Conservation (phyloP, 2,888 invertebrate species). For the Drosophila histrio region DNA sequence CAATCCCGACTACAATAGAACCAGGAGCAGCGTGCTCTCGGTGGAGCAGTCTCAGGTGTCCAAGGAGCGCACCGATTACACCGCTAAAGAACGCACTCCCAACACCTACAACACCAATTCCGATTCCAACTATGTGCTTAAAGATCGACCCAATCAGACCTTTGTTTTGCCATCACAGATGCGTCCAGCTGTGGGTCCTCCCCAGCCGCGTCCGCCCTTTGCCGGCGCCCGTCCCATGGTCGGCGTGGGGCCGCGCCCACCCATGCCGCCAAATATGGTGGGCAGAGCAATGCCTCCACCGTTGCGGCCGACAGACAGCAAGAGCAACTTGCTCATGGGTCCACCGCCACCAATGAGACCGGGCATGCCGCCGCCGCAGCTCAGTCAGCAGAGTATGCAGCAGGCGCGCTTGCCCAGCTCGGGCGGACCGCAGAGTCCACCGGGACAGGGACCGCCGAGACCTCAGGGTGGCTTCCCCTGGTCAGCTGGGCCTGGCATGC, state of each 20-base stretch:
- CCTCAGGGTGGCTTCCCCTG: constrained; percentile 81
- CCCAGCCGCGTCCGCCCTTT: constrained; percentile 77
- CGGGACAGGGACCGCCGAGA: constrained; percentile 79
- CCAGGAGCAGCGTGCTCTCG: constrained; percentile 3
- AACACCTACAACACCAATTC: constrained; percentile 28
- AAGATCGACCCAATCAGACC: constrained; percentile 22
- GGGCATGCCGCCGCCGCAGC: constrained; percentile 63
- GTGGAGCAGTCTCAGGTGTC: constrained; percentile 10
- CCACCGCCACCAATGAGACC: constrained; percentile 73
- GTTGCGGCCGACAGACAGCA: constrained; percentile 85
- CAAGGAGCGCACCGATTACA: constrained; percentile 24
- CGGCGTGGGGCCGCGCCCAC: constrained; percentile 77
- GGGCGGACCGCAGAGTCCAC: constrained; percentile 76
- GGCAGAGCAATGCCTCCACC: constrained; percentile 79
- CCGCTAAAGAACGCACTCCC: constrained; percentile 51
- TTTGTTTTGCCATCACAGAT: constrained; percentile 77
- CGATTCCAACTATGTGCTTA: constrained; percentile 11
- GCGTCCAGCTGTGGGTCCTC: constrained; percentile 75
- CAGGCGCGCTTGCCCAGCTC: constrained; percentile 71
- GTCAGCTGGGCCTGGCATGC: constrained; percentile 55
- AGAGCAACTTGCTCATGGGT: constrained; percentile 82
- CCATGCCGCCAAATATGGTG: constrained; percentile 77
- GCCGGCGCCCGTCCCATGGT: constrained; percentile 72
- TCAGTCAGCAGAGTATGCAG: constrained; percentile 69
- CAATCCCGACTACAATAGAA: constrained; percentile 13